Base-by-base conservation (phyloP, 2,113 vertebrate species). In the Blennius ocellaris region DNA sequence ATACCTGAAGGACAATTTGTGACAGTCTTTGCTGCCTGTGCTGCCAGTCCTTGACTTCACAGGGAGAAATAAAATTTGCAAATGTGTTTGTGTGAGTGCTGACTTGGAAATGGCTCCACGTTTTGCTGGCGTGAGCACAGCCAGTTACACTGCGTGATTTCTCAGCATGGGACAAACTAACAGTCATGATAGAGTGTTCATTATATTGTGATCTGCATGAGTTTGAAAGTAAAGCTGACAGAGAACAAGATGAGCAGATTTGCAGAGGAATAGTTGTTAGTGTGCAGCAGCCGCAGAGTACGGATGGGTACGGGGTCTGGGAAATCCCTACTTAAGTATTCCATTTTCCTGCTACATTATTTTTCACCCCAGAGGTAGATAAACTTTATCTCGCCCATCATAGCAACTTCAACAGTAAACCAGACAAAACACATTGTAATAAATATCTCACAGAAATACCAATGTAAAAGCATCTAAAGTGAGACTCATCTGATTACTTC, bases 1-100 rank as follows among this genome's bases (percentile, higher is more conserved):
- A 69, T 67, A 73, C 65, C 72, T 90, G 90, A 91, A 87, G 83
- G 80, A 90, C 66, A 40, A 78, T 68, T 59, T 76, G 55, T 37
- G 66, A 85, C 76, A 74, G 37, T 75, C 30, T n/a, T 84, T 59
- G 54, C 73, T 73, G 66, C 40, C 66, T 55, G 51, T 11, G 10
- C 36, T 71, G 64, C 65, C 54, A 63, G 54, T 53, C 49, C 55
- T 60, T 60, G 47, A 50, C 68, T 70, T 37, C n/a, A 49, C 3
- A 39, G 40, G 67, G 36, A 68, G 68, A 9, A 40, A 79, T 63
- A 72, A 8, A 39, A n/a, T 15, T 1, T 56, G 47, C 50, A 14
- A 62, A 47, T 40, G 17, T 53, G 49, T 68, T 55, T 65, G 47
- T 2, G 61, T 16, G 38, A 14, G 47, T 16, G 49, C 5, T 40